phyloP scores from a whole-genome alignment of 2,888 invertebrate species.

The Caenorhabditis panamensis region DNA sequence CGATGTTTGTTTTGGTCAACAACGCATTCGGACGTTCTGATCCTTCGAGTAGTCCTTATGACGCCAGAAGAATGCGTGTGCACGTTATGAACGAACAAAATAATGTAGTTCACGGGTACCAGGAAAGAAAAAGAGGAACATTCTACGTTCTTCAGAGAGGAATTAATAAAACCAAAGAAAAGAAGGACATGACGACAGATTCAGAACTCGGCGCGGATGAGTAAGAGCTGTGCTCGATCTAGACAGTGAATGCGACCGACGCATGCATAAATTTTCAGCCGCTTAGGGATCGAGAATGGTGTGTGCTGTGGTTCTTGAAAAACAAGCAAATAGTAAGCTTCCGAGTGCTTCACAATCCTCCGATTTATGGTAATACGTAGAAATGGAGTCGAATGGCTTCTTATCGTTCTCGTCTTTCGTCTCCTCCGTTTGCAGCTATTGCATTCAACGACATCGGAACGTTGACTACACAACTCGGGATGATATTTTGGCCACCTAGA shows the following conservation, averaged over 20 bases:
- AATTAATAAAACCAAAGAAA: background rate
- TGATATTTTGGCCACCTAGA: too few species aligned
- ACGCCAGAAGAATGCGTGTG: slow-evolving; percentile 18
- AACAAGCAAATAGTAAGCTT: background rate
- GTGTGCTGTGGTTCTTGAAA: background rate
- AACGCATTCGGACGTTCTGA: slow-evolving; percentile 37
- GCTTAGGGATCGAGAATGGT: background rate
- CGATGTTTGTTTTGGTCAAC: slow-evolving; percentile 51
- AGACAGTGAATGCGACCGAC: slow-evolving; percentile 6
- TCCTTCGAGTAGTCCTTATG: slow-evolving; percentile 43
- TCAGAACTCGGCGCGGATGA: background rate
- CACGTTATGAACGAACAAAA: background rate
- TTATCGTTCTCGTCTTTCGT: background rate
- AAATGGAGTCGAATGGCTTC: background rate
- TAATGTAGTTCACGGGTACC: slow-evolving; percentile 19
- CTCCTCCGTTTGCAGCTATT: background rate
- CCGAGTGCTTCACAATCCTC: slow-evolving; percentile 3
- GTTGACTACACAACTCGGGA: too few species aligned
- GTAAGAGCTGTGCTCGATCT: background rate
- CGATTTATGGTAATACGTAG: background rate
- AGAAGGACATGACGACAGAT: background rate
- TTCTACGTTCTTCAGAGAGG: background rate
- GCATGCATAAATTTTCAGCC: slow-evolving; percentile 16
- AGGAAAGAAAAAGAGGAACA: background rate
- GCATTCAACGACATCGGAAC: too few species aligned